phyloP scores from a whole-genome alignment of 2,888 invertebrate species.

The Pherbina coryleti region DNA sequence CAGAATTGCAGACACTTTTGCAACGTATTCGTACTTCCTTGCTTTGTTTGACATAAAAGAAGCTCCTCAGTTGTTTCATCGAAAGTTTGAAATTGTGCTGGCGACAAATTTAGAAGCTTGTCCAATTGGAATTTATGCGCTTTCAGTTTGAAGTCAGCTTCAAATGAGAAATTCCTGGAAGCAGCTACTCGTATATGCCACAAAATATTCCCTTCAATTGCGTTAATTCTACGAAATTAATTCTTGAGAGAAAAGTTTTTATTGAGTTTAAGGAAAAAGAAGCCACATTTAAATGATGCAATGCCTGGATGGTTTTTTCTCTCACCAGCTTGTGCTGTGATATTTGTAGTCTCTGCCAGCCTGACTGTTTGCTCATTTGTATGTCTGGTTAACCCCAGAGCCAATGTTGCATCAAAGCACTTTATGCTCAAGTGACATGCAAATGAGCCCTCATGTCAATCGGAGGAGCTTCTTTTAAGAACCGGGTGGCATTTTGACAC shows the following conservation, averaged over 20 bases:
- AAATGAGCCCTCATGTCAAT: slow-evolving; percentile 58
- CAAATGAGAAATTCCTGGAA: slow-evolving; percentile 25
- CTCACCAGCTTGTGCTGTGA: slow-evolving; percentile 12
- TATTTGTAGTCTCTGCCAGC: neutral
- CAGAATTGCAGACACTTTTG: neutral
- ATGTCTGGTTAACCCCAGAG: neutral
- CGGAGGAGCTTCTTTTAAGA: neutral
- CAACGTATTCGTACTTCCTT: neutral
- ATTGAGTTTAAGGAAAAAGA: neutral
- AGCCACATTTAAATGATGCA: slow-evolving; percentile 18
- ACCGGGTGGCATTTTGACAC: slow-evolving; percentile 20
- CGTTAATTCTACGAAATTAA: slow-evolving; percentile 20
- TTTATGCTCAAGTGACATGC: slow-evolving; percentile 59
- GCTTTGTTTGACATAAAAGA: neutral
- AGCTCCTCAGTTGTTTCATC: neutral
- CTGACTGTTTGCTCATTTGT: neutral
- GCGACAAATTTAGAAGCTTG: slow-evolving; percentile 20
- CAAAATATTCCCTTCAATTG: slow-evolving; percentile 3
- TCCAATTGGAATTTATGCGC: slow-evolving; percentile 30
- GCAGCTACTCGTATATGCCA: neutral
- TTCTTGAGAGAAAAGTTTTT: neutral
- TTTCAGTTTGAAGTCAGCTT: slow-evolving; percentile 8
- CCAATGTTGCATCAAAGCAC: slow-evolving; percentile 57
- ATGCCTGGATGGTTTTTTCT: neutral
- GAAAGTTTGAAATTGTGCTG: neutral